Evolutionary conservation across 2,113 vertebrate genomes (phyloP), one percentile per base, ranked within the genome.

Genomic region (Tyrannus savana): DNA sequence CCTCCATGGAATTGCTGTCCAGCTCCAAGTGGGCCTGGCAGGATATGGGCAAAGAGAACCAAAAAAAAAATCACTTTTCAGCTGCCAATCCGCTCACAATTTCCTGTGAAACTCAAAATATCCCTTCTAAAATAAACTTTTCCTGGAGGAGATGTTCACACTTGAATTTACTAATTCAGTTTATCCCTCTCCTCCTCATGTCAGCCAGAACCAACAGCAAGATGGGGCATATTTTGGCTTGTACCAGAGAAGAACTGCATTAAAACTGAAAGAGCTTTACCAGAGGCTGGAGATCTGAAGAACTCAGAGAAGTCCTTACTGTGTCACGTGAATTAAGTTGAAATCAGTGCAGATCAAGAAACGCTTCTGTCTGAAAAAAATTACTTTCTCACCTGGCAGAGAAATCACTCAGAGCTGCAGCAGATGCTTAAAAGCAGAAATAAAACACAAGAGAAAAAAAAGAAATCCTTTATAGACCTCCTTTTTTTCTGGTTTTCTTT

Each of bases 21-120:
- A 97, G 85, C 37, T 99, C 99, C 88, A 99, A 96, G 69, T 98
- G 98, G 47, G 98, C 99, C 99, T 99, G 97, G 7, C 14, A 76
- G 49, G 9, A 72, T 41, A 62, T 3, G 85, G 9, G 3, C 24
- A 35, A 68, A 62, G 19, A 21, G 37, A 74, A 55, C 67, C 69
- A 71, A 49, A 30, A 42, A 31, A 39, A 7, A 28, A 21, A 30
- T 21, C 6, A 62, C 28, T 49, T 71, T 47, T 4, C 2, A 1
- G 22, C 11, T 73, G 18, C 9, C 39, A 52, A 17, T 3, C 66
- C 5, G 44, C 2, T 13, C 39, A 71, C 8, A 21, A 69, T 66
- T 46, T 30, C 50, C 49, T 76, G 53, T 31, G 12, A 78, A 50
- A 42, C 2, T 25, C 6, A 79, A 63, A 81, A 67, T 7, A 67